Percentiles rank a stretch among this genome's conserved stretches.
phyloP scores from a whole-genome alignment of 2,113 vertebrate species.

The Oostethus manadensis region DNA sequence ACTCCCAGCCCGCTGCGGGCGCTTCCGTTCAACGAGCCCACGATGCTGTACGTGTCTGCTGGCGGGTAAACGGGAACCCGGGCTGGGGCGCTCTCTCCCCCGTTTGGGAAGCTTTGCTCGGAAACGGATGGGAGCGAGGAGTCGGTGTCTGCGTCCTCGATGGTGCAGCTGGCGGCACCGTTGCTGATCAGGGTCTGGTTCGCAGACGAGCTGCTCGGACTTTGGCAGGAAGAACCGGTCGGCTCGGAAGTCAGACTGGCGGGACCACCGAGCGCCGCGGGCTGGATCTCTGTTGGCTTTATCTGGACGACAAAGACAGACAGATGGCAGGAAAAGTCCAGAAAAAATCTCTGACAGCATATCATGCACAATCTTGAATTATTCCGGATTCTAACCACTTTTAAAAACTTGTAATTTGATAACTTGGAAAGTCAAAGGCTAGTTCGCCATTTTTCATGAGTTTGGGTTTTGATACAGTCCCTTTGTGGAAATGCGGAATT shows the following conservation, averaged over 20 bases:
- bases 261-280: slow-evolving; percentile 1
- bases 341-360: no score
- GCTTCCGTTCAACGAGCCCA: slow-evolving; percentile 55
- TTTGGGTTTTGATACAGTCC: no score
- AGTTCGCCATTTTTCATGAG: no score
- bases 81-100: background rate
- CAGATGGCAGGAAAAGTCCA: no score
- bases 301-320: slow-evolving; percentile 23
- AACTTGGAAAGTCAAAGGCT: no score
- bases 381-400: no score
- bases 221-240: slow-evolving; percentile 37
- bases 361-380: no score
- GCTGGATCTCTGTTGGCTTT: slow-evolving; percentile 16
- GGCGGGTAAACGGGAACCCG: slow-evolving; percentile 22
- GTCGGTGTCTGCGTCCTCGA: slow-evolving; percentile 57
- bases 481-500: no score
- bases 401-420: no score
- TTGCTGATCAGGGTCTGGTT: slow-evolving; percentile 56
- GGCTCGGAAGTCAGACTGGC: slow-evolving; percentile 32
- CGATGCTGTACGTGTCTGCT: slow-evolving; percentile 60
- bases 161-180: slow-evolving; percentile 47
- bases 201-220: slow-evolving; percentile 51
- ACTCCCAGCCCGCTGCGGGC: slow-evolving; percentile 32
- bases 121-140: slow-evolving; percentile 55
- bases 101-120: slow-evolving; percentile 39